phyloP scores from a whole-genome alignment of 2,113 vertebrate species.

The Rhinoptilus africanus region DNA sequence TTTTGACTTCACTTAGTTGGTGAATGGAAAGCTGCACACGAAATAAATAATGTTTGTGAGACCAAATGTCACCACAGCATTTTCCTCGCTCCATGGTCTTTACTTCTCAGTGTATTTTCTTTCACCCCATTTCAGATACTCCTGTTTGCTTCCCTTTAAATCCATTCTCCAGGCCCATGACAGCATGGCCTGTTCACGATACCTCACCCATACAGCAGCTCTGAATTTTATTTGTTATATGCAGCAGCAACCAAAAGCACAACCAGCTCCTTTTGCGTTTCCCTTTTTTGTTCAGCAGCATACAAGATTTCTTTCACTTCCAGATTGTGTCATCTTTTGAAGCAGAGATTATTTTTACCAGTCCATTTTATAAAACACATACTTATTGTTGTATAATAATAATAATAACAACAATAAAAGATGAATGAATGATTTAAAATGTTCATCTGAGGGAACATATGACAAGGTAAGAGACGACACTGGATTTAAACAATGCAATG shows the following conservation, averaged over 20 bases:
- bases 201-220: background rate
- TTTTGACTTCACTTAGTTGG: constrained; percentile 4
- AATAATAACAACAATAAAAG: background rate
- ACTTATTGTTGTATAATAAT: background rate
- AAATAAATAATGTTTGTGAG: background rate
- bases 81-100: background rate
- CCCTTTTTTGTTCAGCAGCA: background rate
- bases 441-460: background rate
- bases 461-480: background rate
- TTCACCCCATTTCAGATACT: background rate
- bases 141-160: background rate
- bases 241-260: background rate
- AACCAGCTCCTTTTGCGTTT: background rate
- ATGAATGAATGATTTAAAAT: background rate
- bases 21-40: background rate
- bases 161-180: background rate
- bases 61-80: background rate
- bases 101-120: background rate
- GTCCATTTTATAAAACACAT: background rate
- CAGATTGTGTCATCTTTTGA: background rate
- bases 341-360: background rate
- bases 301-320: background rate
- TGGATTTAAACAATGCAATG: background rate
- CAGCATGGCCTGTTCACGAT: background rate
- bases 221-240: background rate